Evolutionary conservation across 1,140 invertebrate species (phyloP), one percentile per base, ranked within the genome.

Genomic region (Oreohelix idahoensis): DNA sequence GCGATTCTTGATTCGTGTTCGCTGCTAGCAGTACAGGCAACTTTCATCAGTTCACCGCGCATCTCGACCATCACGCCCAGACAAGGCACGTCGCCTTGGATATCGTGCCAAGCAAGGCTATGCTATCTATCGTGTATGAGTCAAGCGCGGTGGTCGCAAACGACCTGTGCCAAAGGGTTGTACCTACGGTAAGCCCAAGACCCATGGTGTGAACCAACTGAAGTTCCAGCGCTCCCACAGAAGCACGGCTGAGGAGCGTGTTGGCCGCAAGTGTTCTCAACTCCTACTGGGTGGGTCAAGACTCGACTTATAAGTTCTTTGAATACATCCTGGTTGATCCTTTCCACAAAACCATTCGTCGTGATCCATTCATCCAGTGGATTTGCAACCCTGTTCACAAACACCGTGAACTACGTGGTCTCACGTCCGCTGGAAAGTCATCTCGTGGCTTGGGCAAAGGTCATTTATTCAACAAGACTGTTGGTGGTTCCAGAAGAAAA

Each of bases 261-360:
- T n/a, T n/a, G n/a, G 97, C 96, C 85, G 94, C 99, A 0, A n/a
- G n/a, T n/a, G n/a, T n/a, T 4, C 93, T 99, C 2, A 99, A 98
- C 94, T 99, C 98, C 0, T 99, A 99, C 92, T 99, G 99, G 99
- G 97, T 99, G 49, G 98, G 96, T 39, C 97, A 99, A 92, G 99
- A 99, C 92, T 97, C 98, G 74, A 98, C 97, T 0, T 99, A 98
- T 94, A 99, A 99, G 95, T 99, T 98, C 92, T 99, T 95, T 93
- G 99, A 99, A 95, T 96, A 99, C 20, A 89, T 93, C 79, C 93
- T 98, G 79, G 94, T 99, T 84, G 98, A 99, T 93, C 97, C 97
- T 39, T 95, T 96, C 89, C 98, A 99, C 93, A 98, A 98, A 94
- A 96, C 97, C 36, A 98, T 99, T 90, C 95, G 98, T 82, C 95